Percentiles rank a stretch among this genome's conserved stretches.
phyloP scores from a whole-genome alignment of 1,140 invertebrate genomes.

The Drosophila arawakana region DNA sequence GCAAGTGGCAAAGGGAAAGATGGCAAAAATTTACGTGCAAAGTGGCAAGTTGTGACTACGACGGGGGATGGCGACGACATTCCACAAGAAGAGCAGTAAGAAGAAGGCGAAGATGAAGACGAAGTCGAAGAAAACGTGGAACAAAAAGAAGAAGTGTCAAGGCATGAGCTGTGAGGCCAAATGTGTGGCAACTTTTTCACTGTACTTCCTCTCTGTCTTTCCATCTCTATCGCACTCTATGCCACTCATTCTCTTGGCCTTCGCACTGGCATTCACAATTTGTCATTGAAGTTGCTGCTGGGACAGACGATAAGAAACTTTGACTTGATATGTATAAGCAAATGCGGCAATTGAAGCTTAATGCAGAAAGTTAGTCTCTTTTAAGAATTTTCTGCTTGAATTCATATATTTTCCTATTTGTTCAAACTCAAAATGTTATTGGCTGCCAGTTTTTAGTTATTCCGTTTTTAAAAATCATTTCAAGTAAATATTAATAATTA shows the following conservation, averaged over 20 bases:
- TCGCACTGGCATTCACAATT: conserved; percentile 64
- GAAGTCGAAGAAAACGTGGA: conserved; percentile 1
- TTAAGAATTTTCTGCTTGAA: conserved; percentile 7
- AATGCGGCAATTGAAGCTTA: conserved; percentile 72
- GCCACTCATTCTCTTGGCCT: background rate
- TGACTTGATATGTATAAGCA: conserved; percentile 68
- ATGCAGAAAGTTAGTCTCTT: conserved; percentile 56
- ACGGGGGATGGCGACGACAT: conserved; percentile 9
- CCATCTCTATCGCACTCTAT: background rate
- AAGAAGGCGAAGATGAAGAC: conserved; percentile 7
- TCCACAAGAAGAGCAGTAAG: background rate
- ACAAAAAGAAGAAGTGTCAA: background rate
- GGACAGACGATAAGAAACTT: conserved; percentile 76
- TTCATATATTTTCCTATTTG: conserved; percentile 11
- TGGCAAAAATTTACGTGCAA: conserved; percentile 80
- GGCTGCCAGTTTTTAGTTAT: background rate
- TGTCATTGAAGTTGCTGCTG: conserved; percentile 78
- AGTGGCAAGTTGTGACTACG: conserved; percentile 78
- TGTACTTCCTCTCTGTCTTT: conserved; percentile 13
- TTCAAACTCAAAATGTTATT: background rate
- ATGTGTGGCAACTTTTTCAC: conserved; percentile 57
- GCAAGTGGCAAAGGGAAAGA: conserved; percentile 46
- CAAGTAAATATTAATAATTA: too few relatives aligned
- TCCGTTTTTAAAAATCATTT: too few relatives aligned
- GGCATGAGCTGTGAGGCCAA: conserved; percentile 3